Evolutionary conservation across 2,888 invertebrate genomes (phyloP).

Genomic region (Petrophora chlorosata): DNA sequence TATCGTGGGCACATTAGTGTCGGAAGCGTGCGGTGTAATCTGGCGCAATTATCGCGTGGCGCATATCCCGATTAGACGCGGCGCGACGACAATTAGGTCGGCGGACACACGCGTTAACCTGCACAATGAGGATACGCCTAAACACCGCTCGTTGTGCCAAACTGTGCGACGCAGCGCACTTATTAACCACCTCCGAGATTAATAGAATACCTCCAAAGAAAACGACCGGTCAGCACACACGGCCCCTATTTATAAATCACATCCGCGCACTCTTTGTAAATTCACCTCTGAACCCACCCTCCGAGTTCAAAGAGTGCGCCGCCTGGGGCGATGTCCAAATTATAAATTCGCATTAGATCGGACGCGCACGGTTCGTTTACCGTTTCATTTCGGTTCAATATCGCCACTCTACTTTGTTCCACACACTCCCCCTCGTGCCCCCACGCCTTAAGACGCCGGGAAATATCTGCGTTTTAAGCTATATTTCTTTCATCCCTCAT

Average conservation of each 20-base stretch:
- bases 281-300: slow-evolving; percentile 68
- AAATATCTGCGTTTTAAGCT: slow-evolving; percentile 85
- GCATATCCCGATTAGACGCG: slow-evolving; percentile 81
- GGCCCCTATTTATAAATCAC: slow-evolving; percentile 76
- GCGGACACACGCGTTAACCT: slow-evolving; percentile 81
- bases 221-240: slow-evolving; percentile 61
- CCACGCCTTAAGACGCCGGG: slow-evolving; percentile 82
- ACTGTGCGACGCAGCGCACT: slow-evolving; percentile 54
- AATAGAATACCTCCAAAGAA: slow-evolving; percentile 53
- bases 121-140: slow-evolving; percentile 81
- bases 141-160: slow-evolving; percentile 72
- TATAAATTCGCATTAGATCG: slow-evolving; percentile 84
- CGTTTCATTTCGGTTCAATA: slow-evolving; percentile 84
- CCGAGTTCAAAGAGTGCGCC: slow-evolving; percentile 79
- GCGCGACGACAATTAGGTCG: slow-evolving; percentile 80
- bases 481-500: slow-evolving; percentile 86
- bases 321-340: slow-evolving; percentile 81
- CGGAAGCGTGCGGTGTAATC: slow-evolving; percentile 54
- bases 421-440: slow-evolving; percentile 75
- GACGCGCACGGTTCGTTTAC: slow-evolving; percentile 84
- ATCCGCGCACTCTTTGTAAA: slow-evolving; percentile 73
- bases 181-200: slow-evolving; percentile 62
- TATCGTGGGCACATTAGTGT: slow-evolving; percentile 32
- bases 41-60: slow-evolving; percentile 81
- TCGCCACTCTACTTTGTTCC: slow-evolving; percentile 84